A percentile compares a stretch with the other conserved stretches of the same genome.
Evolutionary conservation across 1,140 invertebrate species (phyloP).

Genomic region (Pseudomyrmex gracilis): DNA sequence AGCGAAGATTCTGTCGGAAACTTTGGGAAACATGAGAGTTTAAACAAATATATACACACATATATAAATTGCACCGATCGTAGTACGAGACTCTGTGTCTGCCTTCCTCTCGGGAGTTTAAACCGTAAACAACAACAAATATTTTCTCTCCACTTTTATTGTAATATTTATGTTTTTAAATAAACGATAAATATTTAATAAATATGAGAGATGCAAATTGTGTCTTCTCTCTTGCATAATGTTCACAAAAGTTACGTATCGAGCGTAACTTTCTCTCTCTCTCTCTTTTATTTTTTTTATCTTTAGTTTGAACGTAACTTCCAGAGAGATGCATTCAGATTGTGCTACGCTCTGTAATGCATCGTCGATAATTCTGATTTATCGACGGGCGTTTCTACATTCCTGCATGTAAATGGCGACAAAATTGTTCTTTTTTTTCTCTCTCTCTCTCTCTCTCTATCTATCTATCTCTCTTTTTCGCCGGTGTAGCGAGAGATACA

Average conservation of each 20-base stretch:
- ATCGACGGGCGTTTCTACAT: slow-evolving; percentile 15
- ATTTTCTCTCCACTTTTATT: not conserved
- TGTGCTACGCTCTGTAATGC: slow-evolving; percentile 2
- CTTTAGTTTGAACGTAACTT: not conserved
- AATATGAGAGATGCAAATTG: not conserved
- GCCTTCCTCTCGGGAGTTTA: no score
- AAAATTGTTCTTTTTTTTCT: slow-evolving; percentile 1
- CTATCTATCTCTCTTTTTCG: not conserved
- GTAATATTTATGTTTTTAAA: not conserved
- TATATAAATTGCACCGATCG: no score
- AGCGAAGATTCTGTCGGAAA: not conserved
- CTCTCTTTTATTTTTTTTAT: not conserved
- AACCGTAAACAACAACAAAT: not conserved
- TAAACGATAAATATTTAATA: not conserved
- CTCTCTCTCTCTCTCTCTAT: not conserved
- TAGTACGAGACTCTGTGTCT: no score
- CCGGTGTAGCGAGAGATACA: not conserved
- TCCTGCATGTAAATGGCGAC: slow-evolving; percentile 40
- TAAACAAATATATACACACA: no score
- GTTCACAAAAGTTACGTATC: no score
- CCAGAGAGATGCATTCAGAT: not conserved
- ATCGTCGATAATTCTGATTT: slow-evolving; percentile 51
- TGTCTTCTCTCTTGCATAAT: not conserved
- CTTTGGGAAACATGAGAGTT: not conserved
- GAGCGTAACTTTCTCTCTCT: no score